Base-by-base conservation (phyloP, 1,140 invertebrate genomes). In the Trichogramma pretiosum region DNA sequence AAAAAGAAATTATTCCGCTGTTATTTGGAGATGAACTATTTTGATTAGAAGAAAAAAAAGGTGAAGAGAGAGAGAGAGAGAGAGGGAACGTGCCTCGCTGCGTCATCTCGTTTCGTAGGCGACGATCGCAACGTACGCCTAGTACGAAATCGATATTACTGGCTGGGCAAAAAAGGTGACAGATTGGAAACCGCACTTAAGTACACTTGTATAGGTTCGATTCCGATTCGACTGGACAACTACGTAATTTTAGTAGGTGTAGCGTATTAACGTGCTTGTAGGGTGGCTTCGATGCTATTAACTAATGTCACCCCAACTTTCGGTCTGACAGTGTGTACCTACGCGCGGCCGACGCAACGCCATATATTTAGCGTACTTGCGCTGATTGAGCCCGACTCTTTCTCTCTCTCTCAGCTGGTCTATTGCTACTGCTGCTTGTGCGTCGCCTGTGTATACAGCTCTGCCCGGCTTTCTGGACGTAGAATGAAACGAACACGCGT, bases 121-220 rank as follows among this genome's bases (percentile, higher is more conserved):
- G n/a, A n/a, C n/a, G n/a, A n/a, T n/a, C n/a, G n/a, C n/a, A n/a
- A n/a, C n/a, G n/a, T n/a, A n/a, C n/a, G n/a, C n/a, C n/a, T n/a
- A n/a, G n/a, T n/a, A n/a, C n/a, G n/a, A n/a, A n/a, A n/a, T n/a
- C n/a, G n/a, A n/a, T n/a, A n/a, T n/a, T n/a, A n/a, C n/a, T n/a
- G n/a, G n/a, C n/a, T n/a, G n/a, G n/a, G n/a, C n/a, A n/a, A 64
- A 70, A 72, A 72, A 68, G 58, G 61, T 62, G 68, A 71, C 68
- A 72, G 69, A 70, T 72, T 70, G 69, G 68, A 70, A 72, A 72
- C 69, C 69, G 63, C 69, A 69, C 45, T 40, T n/a, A n/a, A n/a
- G n/a, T n/a, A n/a, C n/a, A n/a, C n/a, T n/a, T n/a, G n/a, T n/a
- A n/a, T n/a, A n/a, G 7, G 52, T 46, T 16, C 26, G 13, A n/a